Conservation (phyloP, 2,113 vertebrate species). For the Prietella phreatophila region DNA sequence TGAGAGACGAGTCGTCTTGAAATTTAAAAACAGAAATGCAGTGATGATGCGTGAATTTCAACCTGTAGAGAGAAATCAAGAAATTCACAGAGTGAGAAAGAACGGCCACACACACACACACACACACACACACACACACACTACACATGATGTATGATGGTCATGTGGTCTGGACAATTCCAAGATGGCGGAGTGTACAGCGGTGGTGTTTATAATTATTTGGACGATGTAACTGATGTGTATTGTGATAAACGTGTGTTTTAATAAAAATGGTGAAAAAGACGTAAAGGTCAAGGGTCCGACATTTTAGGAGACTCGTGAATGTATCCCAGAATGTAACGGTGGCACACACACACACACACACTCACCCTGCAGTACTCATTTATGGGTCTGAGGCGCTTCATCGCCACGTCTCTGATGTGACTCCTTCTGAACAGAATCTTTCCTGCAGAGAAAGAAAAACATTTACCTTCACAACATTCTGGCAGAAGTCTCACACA, state of each 20-base stretch:
- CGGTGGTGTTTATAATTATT: too few relatives aligned
- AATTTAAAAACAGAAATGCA: background rate
- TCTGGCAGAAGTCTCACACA: too few relatives aligned
- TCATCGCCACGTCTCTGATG: slow-evolving; percentile 95
- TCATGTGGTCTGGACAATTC: background rate
- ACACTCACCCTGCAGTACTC: slow-evolving; percentile 94
- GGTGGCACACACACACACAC: background rate
- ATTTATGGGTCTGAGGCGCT: slow-evolving; percentile 91
- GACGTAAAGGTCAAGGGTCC: background rate
- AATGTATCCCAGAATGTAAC: too few relatives aligned
- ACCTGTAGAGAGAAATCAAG: background rate
- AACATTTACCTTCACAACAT: background rate
- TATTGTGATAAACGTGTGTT: background rate
- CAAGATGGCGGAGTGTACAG: background rate
- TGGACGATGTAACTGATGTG: background rate
- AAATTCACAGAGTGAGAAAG: background rate
- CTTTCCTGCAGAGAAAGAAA: slow-evolving; percentile 79
- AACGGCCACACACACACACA: background rate
- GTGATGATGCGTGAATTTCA: background rate
- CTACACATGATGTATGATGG: background rate
- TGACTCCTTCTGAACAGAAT: slow-evolving; percentile 96
- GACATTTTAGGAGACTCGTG: background rate
- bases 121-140: slow-evolving; percentile 68
- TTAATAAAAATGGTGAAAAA: too few relatives aligned
- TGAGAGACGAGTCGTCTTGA: background rate